These are phyloP conservation scores for Monarcha castaneiventris DNA, from an alignment of 2,113 vertebrate species.

Conservation along the genomic window DNA sequence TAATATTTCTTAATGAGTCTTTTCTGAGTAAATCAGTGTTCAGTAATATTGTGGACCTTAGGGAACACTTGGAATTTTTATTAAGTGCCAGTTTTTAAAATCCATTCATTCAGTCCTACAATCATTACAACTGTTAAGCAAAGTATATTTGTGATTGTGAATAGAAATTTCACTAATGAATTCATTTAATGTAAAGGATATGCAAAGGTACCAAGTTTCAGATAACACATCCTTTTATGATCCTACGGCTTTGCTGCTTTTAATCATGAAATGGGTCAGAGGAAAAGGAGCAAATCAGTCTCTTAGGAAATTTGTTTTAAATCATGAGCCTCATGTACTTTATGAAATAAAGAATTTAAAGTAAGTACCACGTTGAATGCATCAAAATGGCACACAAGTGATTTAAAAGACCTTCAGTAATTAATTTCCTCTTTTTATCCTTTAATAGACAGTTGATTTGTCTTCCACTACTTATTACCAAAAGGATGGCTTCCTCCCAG, in stretches of 20 bases:
- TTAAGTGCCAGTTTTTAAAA: neutral
- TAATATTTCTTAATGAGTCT: neutral
- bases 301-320: conserved; percentile 43
- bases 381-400: conserved; percentile 51
- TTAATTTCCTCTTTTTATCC: conserved; percentile 61
- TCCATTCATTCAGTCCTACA: neutral
- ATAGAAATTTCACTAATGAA: conserved; percentile 1
- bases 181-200: neutral
- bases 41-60: neutral
- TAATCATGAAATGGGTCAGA: neutral
- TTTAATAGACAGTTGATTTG: conserved; percentile 52
- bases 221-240: neutral
- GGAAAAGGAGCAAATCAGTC: conserved; percentile 24
- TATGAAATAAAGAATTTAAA: conserved; percentile 41
- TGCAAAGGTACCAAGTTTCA: neutral
- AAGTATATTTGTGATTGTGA: conserved; percentile 14
- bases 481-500: conserved; percentile 29
- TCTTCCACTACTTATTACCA: conserved; percentile 36
- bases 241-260: neutral
- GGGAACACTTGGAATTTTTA: neutral
- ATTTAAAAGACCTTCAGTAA: conserved; percentile 65
- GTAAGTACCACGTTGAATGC: conserved; percentile 44
- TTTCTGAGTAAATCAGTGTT: neutral
- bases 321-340: neutral
- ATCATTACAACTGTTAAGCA: neutral